These are phyloP conservation scores for Dione juno DNA, from an alignment of 2,888 invertebrate genomes.

Conservation along the genomic window DNA sequence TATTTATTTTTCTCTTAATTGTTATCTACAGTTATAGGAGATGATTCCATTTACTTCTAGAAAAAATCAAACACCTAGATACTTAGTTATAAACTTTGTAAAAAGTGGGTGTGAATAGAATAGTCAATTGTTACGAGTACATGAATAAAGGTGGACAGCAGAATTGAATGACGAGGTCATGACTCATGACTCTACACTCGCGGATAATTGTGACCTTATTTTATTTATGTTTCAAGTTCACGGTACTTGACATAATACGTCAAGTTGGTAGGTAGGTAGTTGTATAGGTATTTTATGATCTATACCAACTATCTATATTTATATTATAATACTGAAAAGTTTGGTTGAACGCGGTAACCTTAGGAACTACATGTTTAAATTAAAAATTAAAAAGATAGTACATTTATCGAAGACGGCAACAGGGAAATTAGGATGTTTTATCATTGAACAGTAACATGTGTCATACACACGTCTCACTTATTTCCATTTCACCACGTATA, in stretches of 20 bases:
- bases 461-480: too few species aligned
- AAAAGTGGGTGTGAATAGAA: constrained; percentile 28
- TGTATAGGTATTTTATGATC: too few species aligned
- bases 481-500: too few species aligned
- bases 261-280: too few species aligned
- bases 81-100: constrained; percentile 3
- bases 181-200: constrained; percentile 56
- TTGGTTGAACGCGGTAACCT: too few species aligned
- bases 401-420: too few species aligned
- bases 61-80: constrained; percentile 12
- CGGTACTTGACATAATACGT: constrained; percentile 49
- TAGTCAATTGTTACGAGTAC: constrained; percentile 36
- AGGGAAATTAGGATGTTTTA: too few species aligned
- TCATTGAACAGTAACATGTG: too few species aligned
- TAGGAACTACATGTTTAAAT: too few species aligned
- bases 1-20: background rate
- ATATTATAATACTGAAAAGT: too few species aligned
- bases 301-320: too few species aligned
- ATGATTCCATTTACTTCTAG: background rate
- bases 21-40: background rate
- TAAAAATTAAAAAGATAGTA: too few species aligned
- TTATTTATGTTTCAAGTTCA: constrained; percentile 58
- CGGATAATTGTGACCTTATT: constrained; percentile 61
- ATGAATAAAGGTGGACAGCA: constrained; percentile 51
- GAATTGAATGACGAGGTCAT: constrained; percentile 59